Evolutionary conservation across 2,113 vertebrate genomes (phyloP).

Genomic region (Oenanthe oenanthe): DNA sequence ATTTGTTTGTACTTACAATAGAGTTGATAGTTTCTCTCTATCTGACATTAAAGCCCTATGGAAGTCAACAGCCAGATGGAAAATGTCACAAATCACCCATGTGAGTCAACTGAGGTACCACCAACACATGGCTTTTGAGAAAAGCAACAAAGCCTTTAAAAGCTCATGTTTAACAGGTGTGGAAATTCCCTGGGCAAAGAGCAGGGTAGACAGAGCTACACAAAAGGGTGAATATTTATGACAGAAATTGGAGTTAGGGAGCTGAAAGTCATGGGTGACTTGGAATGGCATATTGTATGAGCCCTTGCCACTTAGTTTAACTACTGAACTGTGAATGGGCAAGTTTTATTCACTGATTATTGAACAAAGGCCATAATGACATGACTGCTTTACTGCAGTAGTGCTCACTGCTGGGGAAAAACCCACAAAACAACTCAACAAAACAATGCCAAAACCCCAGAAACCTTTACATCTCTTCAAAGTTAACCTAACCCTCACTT

Average conservation of each 20-base stretch:
- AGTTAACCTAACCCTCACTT: background rate
- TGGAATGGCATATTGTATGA: background rate
- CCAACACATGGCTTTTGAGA: rapidly evolving
- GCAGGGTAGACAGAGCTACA: background rate
- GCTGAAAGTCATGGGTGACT: background rate
- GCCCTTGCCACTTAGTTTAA: background rate
- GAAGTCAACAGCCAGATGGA: background rate
- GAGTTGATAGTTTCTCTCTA: background rate
- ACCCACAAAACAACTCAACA: background rate
- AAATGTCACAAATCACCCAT: background rate
- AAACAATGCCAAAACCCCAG: background rate
- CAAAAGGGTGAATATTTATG: background rate
- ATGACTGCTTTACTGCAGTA: background rate
- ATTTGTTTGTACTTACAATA: background rate
- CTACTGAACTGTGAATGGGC: background rate
- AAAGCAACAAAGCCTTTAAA: background rate
- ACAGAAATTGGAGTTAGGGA: background rate
- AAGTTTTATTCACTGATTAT: background rate
- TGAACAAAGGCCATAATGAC: background rate
- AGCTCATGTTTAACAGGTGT: background rate
- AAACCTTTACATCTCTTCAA: background rate
- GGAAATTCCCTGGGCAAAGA: background rate
- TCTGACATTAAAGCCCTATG: background rate
- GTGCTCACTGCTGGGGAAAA: background rate
- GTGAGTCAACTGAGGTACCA: background rate